phyloP scores from a whole-genome alignment of 64 coral and sea anemone species.

The Platygyra sinensis region DNA sequence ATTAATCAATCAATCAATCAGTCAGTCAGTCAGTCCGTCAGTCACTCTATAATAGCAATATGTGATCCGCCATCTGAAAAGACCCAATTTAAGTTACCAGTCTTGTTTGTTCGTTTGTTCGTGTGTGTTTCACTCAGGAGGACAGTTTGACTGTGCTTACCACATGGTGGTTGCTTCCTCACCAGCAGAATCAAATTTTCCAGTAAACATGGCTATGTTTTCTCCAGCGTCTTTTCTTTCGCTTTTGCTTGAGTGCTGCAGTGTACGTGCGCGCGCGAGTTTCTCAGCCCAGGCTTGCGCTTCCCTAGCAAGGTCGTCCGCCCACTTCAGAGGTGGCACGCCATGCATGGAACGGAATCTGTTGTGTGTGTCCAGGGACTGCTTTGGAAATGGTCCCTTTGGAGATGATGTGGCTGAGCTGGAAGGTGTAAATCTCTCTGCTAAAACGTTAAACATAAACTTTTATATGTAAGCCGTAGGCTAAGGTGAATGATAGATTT shows the following conservation, averaged over 20 bases:
- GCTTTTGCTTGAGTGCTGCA: slow-evolving; percentile 69
- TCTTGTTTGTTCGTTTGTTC: not conserved
- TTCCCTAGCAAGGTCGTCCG: slow-evolving; percentile 48
- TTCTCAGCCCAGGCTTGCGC: slow-evolving; percentile 63
- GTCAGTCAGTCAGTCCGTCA: too few relatives aligned
- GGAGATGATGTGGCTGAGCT: slow-evolving; percentile 40
- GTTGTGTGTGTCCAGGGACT: slow-evolving; percentile 52
- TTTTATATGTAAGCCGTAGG: too few relatives aligned
- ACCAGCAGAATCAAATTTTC: slow-evolving; percentile 73
- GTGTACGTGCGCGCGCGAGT: slow-evolving; percentile 36
- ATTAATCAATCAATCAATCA: too few relatives aligned
- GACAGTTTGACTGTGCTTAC: not conserved
- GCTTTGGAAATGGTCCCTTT: slow-evolving; percentile 47
- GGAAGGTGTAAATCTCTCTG: slow-evolving; percentile 30
- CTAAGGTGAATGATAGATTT: not conserved
- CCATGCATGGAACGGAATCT: slow-evolving; percentile 64
- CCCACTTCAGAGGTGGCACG: slow-evolving; percentile 43
- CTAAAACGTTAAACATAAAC: not conserved
- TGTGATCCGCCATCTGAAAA: too few relatives aligned
- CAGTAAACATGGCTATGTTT: slow-evolving; percentile 86
- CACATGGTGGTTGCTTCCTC: slow-evolving; percentile 79
- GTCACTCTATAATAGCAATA: too few relatives aligned
- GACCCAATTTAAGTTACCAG: too few relatives aligned
- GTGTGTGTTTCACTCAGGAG: not conserved
- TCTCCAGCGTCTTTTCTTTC: slow-evolving; percentile 74